Base-by-base conservation (phyloP, 2,797 vertebrate species). In the Echiichthys vipera region DNA sequence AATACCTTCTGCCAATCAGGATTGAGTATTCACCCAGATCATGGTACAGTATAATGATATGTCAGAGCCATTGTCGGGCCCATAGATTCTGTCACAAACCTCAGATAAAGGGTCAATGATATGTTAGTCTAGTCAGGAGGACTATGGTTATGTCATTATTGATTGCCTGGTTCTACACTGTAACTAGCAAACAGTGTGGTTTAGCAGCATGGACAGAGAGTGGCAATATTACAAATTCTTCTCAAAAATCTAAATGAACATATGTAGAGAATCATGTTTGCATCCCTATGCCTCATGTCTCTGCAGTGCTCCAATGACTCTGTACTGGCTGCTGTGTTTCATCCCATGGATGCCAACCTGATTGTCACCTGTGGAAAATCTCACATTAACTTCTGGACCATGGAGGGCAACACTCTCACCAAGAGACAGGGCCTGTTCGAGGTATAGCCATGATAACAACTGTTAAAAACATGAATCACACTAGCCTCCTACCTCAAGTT, bases 321-420 rank as follows among this genome's bases (percentile, higher is more conserved):
- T 0, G 97, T 98, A 4, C 89, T 98, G 86, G 96, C 88, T 0
- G 95, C 96, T 5, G 91, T 93, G 56, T 98, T 97, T 89, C 97
- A 98, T 77, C 97, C 97, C 49, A 97, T 94, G 29, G 96, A 98
- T 56, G 92, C 95, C 27, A 93, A 95, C 45, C 70, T 96, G 80
- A 94, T 98, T 17, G 95, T 98, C 77, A 97, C 97, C 65, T 97
- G 96, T 11, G 97, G 96, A 24, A 98, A 97, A 65, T 97, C 96
- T 37, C 96, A 98, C 87, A 91, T 98, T 74, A 96, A 96, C 91
- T 97, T 97, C 90, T 98, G 97, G 97, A 96, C 81, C 74, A 85
- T 96, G 82, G 97, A 97, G 4, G 95, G 94, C 5, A 94, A 66
- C 88, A 93, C 91, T n/a, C 92, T 98, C 32, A 94, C 91, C 81